phyloP scores from a whole-genome alignment of 2,113 vertebrate species.

The Chionomys nivalis region DNA sequence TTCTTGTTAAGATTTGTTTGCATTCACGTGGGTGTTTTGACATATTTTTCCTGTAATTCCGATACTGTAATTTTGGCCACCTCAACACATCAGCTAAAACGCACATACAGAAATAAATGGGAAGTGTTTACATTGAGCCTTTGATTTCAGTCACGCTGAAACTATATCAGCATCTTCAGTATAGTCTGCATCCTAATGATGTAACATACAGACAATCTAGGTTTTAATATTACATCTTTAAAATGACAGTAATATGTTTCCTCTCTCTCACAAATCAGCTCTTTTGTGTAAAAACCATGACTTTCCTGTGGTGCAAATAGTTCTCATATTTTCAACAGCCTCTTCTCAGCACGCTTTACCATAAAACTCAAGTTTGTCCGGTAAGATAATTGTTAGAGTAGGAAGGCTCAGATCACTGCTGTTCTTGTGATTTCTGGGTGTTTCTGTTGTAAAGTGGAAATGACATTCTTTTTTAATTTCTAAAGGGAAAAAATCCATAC shows the following conservation, averaged over 20 bases:
- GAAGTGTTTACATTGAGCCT: background rate
- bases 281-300: background rate
- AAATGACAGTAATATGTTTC: background rate
- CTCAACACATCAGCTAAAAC: background rate
- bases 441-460: background rate
- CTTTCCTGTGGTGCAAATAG: background rate
- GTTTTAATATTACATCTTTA: slow-evolving; percentile 22
- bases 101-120: background rate
- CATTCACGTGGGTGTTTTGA: background rate
- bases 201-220: background rate
- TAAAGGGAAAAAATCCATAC: background rate
- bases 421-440: background rate
- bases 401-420: background rate
- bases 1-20: slow-evolving; percentile 9
- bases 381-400: background rate
- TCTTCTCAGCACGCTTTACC: background rate
- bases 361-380: background rate
- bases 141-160: background rate
- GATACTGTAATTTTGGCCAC: background rate
- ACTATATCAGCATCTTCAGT: background rate
- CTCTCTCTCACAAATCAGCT: slow-evolving; percentile 32
- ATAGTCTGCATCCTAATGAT: slow-evolving; percentile 4
- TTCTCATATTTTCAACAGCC: background rate
- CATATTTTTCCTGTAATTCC: slow-evolving; percentile 41
- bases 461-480: background rate